Base-by-base conservation (phyloP, 2,113 vertebrate species). In the Agapornis roseicollis region DNA sequence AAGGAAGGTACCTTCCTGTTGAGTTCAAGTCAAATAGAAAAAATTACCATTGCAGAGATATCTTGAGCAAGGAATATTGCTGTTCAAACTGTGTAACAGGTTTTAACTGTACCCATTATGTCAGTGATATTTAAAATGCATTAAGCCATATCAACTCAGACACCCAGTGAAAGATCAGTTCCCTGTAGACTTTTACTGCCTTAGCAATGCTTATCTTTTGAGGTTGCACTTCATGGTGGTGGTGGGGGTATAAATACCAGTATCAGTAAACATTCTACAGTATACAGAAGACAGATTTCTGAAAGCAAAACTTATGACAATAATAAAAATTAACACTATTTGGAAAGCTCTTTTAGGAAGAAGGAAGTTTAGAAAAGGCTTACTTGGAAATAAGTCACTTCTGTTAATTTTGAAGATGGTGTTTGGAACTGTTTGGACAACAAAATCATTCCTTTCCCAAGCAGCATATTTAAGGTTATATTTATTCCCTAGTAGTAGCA, bases 131-230 rank as follows among this genome's bases (percentile, higher is more conserved):
- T 69, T 85, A 63, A 73, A 91, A 73, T 64, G 20, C 28, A 47
- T 85, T 56, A 89, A 58, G 13, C 18, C 0, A 0, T 50, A 63
- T 49, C n/a, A 69, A 0, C 3, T 42, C 24, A 49, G 41, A 65
- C 27, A 50, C 13, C 31, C 42, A 39, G 28, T 37, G 37, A 66
- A 83, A 41, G 39, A 73, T 13, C 31, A 64, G 56, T 23, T 76
- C 44, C 63, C 41, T 24, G 25, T 18, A 72, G 74, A 89, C 46
- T 46, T 84, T 23, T 31, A 65, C 15, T 44, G 65, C 81, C 53
- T 46, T 15, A 61, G 39, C 27, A 92, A 37, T 15, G 22, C 29
- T 50, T 28, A 33, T 42, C 28, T 60, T 55, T 49, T 72, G 13
- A 44, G 81, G 31, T 8, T 80, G 24, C 11, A 55, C 58, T 82